These are phyloP conservation scores for Shargacucullia verbasci DNA, from an alignment of 2,888 invertebrate genomes.

Conservation along the genomic window DNA sequence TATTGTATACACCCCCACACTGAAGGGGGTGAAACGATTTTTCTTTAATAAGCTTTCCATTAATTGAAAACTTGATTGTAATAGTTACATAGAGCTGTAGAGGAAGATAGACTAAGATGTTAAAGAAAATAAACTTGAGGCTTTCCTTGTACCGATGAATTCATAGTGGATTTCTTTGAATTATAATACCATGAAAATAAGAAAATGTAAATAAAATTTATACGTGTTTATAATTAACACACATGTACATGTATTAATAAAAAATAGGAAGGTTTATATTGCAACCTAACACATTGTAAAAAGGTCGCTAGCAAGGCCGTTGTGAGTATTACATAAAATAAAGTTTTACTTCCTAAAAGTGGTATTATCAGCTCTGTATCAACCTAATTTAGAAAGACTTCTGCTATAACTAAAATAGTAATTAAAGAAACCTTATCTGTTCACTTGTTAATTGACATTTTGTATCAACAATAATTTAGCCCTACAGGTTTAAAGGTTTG, in stretches of 20 bases:
- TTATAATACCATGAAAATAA: too few species aligned
- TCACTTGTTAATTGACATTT: conserved; percentile 63
- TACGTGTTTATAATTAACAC: too few species aligned
- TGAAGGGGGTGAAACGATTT: conserved; percentile 57
- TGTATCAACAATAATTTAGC: conserved; percentile 48
- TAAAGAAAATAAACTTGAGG: neutral
- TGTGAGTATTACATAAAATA: too few species aligned
- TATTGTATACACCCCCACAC: conserved; percentile 40
- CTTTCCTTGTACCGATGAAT: too few species aligned
- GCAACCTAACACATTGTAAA: too few species aligned
- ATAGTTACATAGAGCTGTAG: conserved; percentile 53
- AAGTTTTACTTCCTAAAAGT: neutral
- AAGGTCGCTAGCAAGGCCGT: too few species aligned
- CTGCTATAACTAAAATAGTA: conserved; percentile 62
- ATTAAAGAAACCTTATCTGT: conserved; percentile 67
- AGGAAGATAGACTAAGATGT: neutral
- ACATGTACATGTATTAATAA: too few species aligned
- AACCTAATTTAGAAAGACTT: conserved; percentile 30
- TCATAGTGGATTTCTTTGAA: too few species aligned
- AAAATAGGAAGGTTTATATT: too few species aligned
- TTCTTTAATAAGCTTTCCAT: conserved; percentile 64
- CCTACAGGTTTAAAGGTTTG: conserved; percentile 1
- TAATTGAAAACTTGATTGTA: conserved; percentile 64
- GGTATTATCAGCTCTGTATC: conserved; percentile 42
- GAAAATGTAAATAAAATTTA: too few species aligned